Evolutionary conservation across 2,797 vertebrate genomes (phyloP).

Genomic region (Clamator glandarius): DNA sequence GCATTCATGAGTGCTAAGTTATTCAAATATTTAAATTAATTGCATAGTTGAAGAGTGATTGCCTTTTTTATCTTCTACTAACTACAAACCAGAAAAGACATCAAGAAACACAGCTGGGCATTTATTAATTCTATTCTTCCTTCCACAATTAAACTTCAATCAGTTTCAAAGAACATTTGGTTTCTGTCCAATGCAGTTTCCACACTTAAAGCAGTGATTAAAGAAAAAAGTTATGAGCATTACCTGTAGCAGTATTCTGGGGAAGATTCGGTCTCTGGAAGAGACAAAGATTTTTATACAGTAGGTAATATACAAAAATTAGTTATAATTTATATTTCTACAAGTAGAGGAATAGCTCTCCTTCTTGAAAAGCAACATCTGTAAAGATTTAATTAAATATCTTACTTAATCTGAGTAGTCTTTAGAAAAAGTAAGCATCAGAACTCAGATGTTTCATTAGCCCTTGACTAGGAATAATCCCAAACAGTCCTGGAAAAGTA

Average conservation of each 20-base stretch:
- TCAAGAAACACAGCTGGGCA: slow-evolving; percentile 51
- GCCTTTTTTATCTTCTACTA: slow-evolving; percentile 54
- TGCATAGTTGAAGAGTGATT: slow-evolving; percentile 55
- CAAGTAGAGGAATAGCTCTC: neutral
- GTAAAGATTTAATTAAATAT: neutral
- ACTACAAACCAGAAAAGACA: slow-evolving; percentile 43
- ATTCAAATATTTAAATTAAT: slow-evolving; percentile 69
- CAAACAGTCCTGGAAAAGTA: neutral
- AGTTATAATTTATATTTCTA: neutral
- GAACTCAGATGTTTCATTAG: neutral
- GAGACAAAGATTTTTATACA: neutral
- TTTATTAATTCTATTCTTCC: slow-evolving; percentile 58
- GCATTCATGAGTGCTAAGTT: slow-evolving; percentile 48
- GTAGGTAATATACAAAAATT: neutral
- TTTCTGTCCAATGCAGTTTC: slow-evolving; percentile 4
- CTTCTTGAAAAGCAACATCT: neutral
- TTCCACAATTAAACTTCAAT: slow-evolving; percentile 46
- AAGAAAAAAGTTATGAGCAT: neutral
- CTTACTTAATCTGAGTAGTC: neutral
- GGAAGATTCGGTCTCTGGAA: neutral
- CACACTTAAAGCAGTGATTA: neutral
- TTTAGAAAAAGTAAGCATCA: neutral
- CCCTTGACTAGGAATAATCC: neutral
- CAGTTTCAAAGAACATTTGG: slow-evolving; percentile 47
- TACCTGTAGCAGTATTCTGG: neutral